Evolutionary conservation across 2,888 invertebrate species (phyloP).

Genomic region (Coecobrya sp.): DNA sequence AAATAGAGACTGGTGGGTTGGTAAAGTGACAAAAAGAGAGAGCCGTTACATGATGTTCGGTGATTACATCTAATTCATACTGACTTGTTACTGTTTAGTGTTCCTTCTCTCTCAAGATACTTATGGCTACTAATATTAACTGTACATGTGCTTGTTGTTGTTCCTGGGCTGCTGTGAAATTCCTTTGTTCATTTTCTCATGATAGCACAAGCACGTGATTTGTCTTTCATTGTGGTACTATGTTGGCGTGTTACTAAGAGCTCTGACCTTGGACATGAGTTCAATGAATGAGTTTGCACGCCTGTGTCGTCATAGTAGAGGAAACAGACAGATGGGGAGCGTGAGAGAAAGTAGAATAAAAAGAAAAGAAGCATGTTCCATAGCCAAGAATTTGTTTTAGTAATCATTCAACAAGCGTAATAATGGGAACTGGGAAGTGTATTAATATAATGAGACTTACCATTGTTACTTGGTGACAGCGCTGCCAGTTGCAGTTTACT

Average conservation of each 20-base stretch:
- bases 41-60: constrained; percentile 40
- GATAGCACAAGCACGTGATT: background rate
- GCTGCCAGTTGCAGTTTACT: too few species aligned
- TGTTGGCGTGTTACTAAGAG: background rate
- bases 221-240: background rate
- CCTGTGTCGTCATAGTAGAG: background rate
- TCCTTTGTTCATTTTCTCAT: constrained; percentile 26
- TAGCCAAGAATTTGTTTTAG: too few species aligned
- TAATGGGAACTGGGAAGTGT: too few species aligned
- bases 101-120: background rate
- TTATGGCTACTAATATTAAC: too few species aligned
- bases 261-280: background rate
- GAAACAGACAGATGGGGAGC: background rate
- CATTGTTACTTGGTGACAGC: too few species aligned
- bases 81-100: background rate
- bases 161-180: background rate
- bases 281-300: background rate
- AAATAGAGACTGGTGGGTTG: background rate
- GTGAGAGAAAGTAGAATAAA: background rate
- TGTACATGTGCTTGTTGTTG: too few species aligned
- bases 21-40: background rate
- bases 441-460: too few species aligned
- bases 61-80: constrained; percentile 61
- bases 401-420: too few species aligned
- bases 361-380: background rate